Percentiles rank a stretch among this genome's conserved stretches.
Evolutionary conservation across 64 coral and sea anemone genomes (phyloP).

Genomic region (Montipora foliosa): DNA sequence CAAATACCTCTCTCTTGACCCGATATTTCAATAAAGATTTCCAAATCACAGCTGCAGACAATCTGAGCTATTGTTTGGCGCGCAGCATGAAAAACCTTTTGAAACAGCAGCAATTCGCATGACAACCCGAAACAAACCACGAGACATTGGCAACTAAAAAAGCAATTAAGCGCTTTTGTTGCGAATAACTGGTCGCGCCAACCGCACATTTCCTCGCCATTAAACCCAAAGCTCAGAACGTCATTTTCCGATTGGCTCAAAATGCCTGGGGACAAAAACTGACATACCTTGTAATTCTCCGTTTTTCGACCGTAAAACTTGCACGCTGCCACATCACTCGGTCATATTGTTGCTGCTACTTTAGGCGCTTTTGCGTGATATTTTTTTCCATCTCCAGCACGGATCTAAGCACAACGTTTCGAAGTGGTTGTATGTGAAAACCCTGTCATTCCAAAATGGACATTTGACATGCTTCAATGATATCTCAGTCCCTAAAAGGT

Average conservation of each 20-base stretch:
- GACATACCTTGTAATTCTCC: conserved; percentile 13
- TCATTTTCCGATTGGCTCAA: neutral
- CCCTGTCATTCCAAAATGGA: neutral
- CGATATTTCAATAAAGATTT: conserved; percentile 35
- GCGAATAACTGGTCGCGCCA: neutral
- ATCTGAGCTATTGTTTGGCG: neutral
- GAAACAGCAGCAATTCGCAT: neutral
- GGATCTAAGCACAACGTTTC: neutral
- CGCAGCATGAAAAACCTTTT: neutral
- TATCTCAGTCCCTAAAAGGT: conserved; percentile 9
- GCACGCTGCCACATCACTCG: neutral
- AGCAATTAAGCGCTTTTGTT: conserved; percentile 14
- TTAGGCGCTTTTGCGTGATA: neutral
- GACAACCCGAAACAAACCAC: neutral
- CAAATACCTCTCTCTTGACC: conserved; percentile 48
- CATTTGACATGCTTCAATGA: neutral
- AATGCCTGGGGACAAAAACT: neutral
- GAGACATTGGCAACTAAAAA: conserved; percentile 4
- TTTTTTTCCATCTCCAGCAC: neutral
- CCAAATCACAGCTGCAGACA: neutral
- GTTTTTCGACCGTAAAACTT: neutral
- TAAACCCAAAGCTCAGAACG: neutral
- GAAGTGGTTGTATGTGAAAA: neutral
- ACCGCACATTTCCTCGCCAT: neutral
- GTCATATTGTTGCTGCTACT: conserved; percentile 3